Evolutionary conservation across 2,888 invertebrate species (phyloP).

Genomic region (Antitype chi): DNA sequence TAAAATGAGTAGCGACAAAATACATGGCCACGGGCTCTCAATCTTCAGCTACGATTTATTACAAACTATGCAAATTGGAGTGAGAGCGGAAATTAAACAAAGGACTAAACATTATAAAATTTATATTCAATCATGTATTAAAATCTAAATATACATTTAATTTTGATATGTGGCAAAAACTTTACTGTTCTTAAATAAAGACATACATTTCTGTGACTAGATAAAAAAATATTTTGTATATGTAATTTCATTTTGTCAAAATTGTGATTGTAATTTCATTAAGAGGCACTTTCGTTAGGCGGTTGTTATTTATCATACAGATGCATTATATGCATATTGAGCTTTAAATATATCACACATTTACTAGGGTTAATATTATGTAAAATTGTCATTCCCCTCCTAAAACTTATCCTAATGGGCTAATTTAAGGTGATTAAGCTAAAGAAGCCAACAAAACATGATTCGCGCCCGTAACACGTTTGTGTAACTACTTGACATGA

Average conservation of each 20-base stretch:
- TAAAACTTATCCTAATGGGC: conserved; percentile 20
- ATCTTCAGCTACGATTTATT: no score
- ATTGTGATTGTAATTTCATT: conserved; percentile 36
- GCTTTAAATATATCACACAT: conserved; percentile 53
- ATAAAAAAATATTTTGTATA: conserved; percentile 27
- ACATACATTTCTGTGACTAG: conserved; percentile 52
- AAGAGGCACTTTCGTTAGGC: conserved; percentile 29
- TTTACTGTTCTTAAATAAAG: not conserved
- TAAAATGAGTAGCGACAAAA: no score
- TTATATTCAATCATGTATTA: conserved; percentile 42
- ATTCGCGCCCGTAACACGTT: no score
- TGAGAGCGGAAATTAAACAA: conserved; percentile 28
- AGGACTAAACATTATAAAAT: conserved; percentile 39
- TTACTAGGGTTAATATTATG: conserved; percentile 5
- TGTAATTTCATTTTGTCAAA: not conserved
- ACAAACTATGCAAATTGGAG: not conserved
- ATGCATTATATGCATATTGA: conserved; percentile 50
- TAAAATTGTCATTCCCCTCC: conserved; percentile 7
- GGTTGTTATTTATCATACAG: not conserved
- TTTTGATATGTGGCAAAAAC: not conserved
- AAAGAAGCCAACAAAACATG: no score
- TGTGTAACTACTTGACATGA: no score
- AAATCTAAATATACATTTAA: conserved; percentile 24
- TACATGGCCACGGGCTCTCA: no score
- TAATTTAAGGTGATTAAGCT: not conserved